These are phyloP conservation scores for Bathybates hornii DNA, from an alignment of 2,113 vertebrate species.

Conservation along the genomic window DNA sequence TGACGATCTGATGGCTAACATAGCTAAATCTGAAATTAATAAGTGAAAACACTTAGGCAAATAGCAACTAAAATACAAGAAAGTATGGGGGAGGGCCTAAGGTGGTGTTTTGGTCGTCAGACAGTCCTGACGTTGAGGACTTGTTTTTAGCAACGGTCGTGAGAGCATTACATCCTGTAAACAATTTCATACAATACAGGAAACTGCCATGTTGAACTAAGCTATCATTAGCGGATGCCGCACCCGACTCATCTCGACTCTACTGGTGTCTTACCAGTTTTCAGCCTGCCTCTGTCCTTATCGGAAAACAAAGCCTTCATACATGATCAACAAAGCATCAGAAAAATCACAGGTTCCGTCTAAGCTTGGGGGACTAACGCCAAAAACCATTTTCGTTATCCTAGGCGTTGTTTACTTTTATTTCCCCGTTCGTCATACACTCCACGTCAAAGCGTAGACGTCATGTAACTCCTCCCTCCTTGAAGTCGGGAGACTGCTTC, in stretches of 20 bases:
- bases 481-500: rapidly evolving
- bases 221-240: constrained; percentile 16
- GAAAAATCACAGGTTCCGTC: not conserved
- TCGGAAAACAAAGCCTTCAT: not conserved
- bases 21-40: constrained; percentile 49
- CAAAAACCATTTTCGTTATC: not conserved
- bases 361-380: not conserved
- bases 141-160: not conserved
- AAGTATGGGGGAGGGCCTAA: not conserved
- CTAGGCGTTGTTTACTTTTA: constrained; percentile 54
- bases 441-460: not conserved
- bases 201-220: constrained; percentile 17
- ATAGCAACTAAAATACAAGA: not conserved
- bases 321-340: not conserved
- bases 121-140: not conserved
- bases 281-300: not conserved
- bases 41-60: not conserved
- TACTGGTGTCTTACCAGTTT: constrained; percentile 16
- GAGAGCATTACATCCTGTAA: not conserved
- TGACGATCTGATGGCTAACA: constrained; percentile 61
- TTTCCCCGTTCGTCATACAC: constrained; percentile 36
- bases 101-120: not conserved
- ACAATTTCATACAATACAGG: constrained; percentile 4
- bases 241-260: not conserved
- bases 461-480: not conserved